Base-by-base conservation (phyloP, 2,888 invertebrate genomes). In the Balanococcus diminutus region DNA sequence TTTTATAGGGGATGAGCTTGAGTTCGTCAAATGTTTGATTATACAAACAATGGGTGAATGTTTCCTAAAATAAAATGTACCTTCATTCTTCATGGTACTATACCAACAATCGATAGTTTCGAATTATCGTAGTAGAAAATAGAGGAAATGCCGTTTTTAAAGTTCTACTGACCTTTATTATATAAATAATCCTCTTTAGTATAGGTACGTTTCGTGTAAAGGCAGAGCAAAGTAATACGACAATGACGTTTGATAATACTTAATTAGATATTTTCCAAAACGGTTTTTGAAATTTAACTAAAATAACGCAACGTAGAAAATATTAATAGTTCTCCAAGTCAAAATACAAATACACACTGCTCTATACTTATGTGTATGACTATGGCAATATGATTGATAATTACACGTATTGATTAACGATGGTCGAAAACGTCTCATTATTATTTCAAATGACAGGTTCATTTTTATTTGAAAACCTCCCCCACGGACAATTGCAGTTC, bases 1-100 rank as follows among this genome's bases (percentile, higher is more conserved):
- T 72, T 72, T 72, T 25, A 72, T 32, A 61, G 72, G n/a, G 72
- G 31, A 72, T 32, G 72, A 72, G 72, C 72, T 72, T n/a, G 72
- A 16, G n/a, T n/a, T n/a, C n/a, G n/a, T n/a, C 32, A 32, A 72
- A 72, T 72, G 32, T 72, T 72, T 32, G 72, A 61, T 61, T 61
- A 61, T 72, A 72, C 72, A 72, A 72, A 72, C 72, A 72, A 72
- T 72, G 31, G 1, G 72, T 32, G 31, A 31, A 32, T 28, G n/a
- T 72, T 72, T 72, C 72, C n/a, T 31, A 72, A 72, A 72, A 32
- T 72, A 72, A 72, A 72, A 72, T 28, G 22, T 46, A 46, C 16
- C 72, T 72, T 72, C 4, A 72, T 16, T 46, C 46, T 72, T 61
- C 61, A 61, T 19, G 39, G 11, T 39, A n/a, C n/a, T n/a, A 42